These are phyloP conservation scores for Meiosimyza platycephala DNA, from an alignment of 2,888 invertebrate genomes.

Conservation along the genomic window DNA sequence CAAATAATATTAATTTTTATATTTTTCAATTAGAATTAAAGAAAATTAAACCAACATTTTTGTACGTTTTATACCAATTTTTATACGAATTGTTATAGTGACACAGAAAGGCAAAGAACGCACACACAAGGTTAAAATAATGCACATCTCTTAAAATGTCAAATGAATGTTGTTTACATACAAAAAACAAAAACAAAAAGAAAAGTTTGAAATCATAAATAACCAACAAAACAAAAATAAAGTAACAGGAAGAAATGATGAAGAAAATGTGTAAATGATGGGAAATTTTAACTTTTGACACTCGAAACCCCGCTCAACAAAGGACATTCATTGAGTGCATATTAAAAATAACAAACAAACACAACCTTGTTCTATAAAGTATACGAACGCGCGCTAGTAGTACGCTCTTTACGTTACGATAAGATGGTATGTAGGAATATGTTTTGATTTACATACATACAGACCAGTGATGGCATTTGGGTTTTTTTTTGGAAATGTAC, in stretches of 20 bases:
- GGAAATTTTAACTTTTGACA: not conserved
- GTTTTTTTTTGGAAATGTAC: no score
- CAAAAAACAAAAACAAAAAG: no score
- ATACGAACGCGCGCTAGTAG: not conserved
- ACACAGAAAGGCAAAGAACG: not conserved
- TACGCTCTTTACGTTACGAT: not conserved
- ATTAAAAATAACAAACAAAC: not conserved
- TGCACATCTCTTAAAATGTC: no score
- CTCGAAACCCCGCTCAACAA: not conserved
- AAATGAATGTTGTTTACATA: no score
- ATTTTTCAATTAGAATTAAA: slow-evolving; percentile 12
- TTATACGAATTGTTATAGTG: slow-evolving; percentile 24
- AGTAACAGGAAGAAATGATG: no score
- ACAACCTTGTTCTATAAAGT: slow-evolving; percentile 13
- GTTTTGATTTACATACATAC: not conserved
- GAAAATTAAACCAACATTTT: slow-evolving; percentile 10
- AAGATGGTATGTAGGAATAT: not conserved
- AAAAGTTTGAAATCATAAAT: no score
- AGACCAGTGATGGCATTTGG: no score
- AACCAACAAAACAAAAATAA: no score
- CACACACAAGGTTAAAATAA: no score
- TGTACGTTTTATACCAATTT: slow-evolving; percentile 34
- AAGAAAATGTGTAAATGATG: no score
- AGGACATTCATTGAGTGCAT: slow-evolving; percentile 2
- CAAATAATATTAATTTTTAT: slow-evolving; percentile 5